Evolutionary conservation across 2,113 vertebrate genomes (phyloP).

Genomic region (Saccopteryx bilineata): DNA sequence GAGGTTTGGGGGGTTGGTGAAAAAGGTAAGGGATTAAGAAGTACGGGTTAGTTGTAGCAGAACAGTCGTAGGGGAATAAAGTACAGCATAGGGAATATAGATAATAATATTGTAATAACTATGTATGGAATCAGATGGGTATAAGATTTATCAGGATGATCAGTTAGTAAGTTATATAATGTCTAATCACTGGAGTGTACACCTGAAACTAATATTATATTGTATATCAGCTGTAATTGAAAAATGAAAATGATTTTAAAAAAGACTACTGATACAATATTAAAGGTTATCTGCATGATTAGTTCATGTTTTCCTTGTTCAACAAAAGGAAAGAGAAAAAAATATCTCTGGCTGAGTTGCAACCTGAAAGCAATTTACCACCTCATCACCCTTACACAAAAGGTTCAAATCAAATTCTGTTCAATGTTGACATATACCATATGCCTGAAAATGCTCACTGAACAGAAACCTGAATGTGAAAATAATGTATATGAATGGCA

Average conservation of each 20-base stretch:
- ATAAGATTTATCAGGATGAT: too few species aligned
- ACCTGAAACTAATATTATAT: neutral
- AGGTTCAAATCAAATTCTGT: slow-evolving; percentile 60
- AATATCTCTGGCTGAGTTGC: slow-evolving; percentile 46
- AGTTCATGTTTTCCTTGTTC: slow-evolving; percentile 43
- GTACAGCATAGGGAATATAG: too few species aligned
- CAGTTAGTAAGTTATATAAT: neutral
- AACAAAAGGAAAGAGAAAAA: slow-evolving; percentile 61
- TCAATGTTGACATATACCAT: slow-evolving; percentile 42
- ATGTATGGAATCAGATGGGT: too few species aligned
- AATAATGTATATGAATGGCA: neutral
- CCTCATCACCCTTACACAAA: slow-evolving; percentile 70
- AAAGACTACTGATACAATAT: slow-evolving; percentile 8
- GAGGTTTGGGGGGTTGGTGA: too few species aligned
- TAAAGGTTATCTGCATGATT: neutral
- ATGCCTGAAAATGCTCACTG: slow-evolving; percentile 46
- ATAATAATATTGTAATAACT: too few species aligned
- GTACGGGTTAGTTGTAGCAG: too few species aligned
- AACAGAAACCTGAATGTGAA: slow-evolving; percentile 25
- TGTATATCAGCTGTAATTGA: neutral
- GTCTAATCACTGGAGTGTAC: neutral
- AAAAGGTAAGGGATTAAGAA: too few species aligned
- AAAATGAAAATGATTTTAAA: neutral
- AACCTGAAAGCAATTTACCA: slow-evolving; percentile 61
- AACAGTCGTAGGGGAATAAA: too few species aligned